Base-by-base conservation (phyloP, 1,140 invertebrate species). In the Hycleus phaleratus region DNA sequence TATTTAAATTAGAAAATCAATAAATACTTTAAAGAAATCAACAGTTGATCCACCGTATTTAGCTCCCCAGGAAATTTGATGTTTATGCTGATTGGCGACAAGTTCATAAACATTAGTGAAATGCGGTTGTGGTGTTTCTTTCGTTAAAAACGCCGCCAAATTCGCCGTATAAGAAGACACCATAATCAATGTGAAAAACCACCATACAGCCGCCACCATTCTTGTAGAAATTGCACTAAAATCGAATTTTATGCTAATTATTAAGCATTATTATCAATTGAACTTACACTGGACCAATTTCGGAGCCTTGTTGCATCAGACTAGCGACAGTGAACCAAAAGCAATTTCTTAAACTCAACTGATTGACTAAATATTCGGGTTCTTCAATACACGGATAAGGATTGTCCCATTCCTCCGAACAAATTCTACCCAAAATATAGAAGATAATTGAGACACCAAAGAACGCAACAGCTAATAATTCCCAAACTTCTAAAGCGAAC, bases 91-190 rank as follows among this genome's bases (percentile, higher is more conserved):
- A 70, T 91, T 87, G 56, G 84, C 84, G 0, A 88, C 85, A 7
- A 97, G 77, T 63, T 91, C 89, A 65, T 93, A 84, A 0, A 86
- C 79, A 69, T 81, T 77, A 72, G 86, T 79, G 44, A 95, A 92
- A 2, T 85, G 82, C 32, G 79, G 83, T 45, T 80, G 82, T 56
- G 81, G 76, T 70, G 78, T 80, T 75, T 84, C 88, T 48, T 83
- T 85, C 67, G 71, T 86, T 80, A 98, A 75, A 72, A 97, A 96
- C 2, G 93, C 92, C 3, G 95, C 94, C 66, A 97, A 80, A 74
- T 97, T 96, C 9, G 94, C 94, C 0, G 93, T 97, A 67, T 97
- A 97, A 0, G 91, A 93, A 0, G 91, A 91, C 0, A 95, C 93
- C 67, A 97, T 86, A 61, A 96, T 96, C 1, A 96, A 77, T 0